A percentile compares a stretch with the other conserved stretches of the same genome.
phyloP scores from a whole-genome alignment of 1,140 invertebrate genomes.

The Panagrolaimus sp. region DNA sequence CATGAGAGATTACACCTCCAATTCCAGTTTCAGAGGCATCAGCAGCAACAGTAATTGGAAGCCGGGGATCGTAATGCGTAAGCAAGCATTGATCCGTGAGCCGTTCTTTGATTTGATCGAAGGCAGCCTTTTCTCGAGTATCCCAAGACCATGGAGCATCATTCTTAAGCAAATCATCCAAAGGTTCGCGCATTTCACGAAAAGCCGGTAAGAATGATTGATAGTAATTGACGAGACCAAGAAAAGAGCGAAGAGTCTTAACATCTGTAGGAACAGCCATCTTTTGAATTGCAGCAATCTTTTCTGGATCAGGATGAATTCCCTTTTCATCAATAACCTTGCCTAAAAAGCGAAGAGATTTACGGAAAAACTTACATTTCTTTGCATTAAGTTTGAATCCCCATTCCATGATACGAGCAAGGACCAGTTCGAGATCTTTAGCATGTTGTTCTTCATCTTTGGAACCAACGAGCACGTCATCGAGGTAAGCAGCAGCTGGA shows the following conservation, averaged over 20 bases:
- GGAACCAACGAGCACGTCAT: conserved; percentile 33
- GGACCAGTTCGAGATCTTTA: neutral
- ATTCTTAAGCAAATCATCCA: conserved; percentile 33
- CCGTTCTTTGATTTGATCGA: conserved; percentile 49
- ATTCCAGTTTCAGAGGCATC: conserved; percentile 64
- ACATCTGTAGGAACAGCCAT: conserved; percentile 17
- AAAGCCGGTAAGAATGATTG: conserved; percentile 28
- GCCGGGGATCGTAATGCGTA: conserved; percentile 60
- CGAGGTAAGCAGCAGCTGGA: conserved; percentile 27
- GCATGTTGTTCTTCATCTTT: neutral
- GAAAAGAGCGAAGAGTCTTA: conserved; percentile 19
- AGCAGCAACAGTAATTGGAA: conserved; percentile 60
- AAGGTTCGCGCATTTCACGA: conserved; percentile 30
- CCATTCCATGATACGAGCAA: conserved; percentile 27
- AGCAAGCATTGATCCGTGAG: conserved; percentile 50
- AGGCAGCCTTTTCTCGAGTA: conserved; percentile 33
- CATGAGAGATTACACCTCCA: conserved; percentile 62
- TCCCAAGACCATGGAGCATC: conserved; percentile 34
- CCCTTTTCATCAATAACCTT: neutral
- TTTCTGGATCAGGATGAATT: conserved; percentile 11
- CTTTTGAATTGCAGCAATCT: neutral
- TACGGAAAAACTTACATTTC: conserved; percentile 17
- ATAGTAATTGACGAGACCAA: conserved; percentile 31
- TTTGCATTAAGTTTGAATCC: conserved; percentile 31
- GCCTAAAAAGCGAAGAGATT: conserved; percentile 7